Conservation (phyloP, 2,888 invertebrate species). For the Aleiodes testaceus region DNA sequence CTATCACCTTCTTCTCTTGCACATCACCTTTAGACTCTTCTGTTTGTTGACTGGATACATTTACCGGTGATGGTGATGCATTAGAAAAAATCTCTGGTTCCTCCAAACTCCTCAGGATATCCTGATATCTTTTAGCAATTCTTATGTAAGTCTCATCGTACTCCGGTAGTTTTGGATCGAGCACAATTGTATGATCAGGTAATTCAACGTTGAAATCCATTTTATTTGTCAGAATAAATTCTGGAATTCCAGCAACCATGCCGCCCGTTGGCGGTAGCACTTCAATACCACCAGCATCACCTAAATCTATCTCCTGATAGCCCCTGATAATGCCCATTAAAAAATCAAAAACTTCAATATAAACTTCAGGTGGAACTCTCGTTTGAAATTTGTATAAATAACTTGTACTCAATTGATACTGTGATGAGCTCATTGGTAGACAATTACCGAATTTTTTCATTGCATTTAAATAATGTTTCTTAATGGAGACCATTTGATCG, state of each 20-base stretch:
- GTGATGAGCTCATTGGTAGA: constrained; percentile 74
- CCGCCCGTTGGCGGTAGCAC: constrained; percentile 73
- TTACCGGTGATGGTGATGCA: no score
- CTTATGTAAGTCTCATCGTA: constrained; percentile 73
- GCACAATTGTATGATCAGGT: constrained; percentile 76
- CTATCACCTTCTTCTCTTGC: constrained; percentile 36
- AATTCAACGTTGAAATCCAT: constrained; percentile 73
- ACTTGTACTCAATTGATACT: constrained; percentile 72
- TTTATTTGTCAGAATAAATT: constrained; percentile 66
- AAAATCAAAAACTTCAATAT: constrained; percentile 67
- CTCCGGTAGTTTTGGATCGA: constrained; percentile 75
- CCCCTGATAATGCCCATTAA: constrained; percentile 58
- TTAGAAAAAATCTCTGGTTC: constrained; percentile 1
- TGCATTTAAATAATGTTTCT: constrained; percentile 70
- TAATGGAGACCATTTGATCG: constrained; percentile 77
- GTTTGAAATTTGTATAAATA: constrained; percentile 73
- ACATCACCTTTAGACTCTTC: constrained; percentile 24
- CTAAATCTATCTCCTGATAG: constrained; percentile 47
- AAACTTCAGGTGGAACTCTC: constrained; percentile 74
- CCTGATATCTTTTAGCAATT: constrained; percentile 70
- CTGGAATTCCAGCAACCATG: constrained; percentile 74
- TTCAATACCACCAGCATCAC: constrained; percentile 61
- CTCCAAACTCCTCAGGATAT: constrained; percentile 64
- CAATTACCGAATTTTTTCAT: constrained; percentile 71
- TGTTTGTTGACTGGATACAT: neutral